phyloP scores from a whole-genome alignment of 2,888 invertebrate species.

The Sussaba pulchella region DNA sequence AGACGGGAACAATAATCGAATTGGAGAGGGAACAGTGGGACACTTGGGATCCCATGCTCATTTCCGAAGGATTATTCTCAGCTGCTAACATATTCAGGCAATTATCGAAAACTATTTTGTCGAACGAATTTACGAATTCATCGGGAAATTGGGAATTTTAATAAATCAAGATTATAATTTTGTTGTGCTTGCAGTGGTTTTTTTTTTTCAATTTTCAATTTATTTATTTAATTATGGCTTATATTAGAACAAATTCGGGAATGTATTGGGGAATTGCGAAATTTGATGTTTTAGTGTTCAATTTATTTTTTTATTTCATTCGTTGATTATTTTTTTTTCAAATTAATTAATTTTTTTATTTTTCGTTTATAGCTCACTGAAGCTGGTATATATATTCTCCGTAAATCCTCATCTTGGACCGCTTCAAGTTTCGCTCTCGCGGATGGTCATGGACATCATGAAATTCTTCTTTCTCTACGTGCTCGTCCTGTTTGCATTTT shows the following conservation, averaged over 20 bases:
- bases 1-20: slow-evolving; percentile 86
- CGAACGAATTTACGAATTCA: not conserved
- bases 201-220: no score
- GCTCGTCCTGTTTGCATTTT: slow-evolving; percentile 96
- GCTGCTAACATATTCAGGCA: slow-evolving; percentile 98
- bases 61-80: slow-evolving; percentile 98
- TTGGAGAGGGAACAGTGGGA: slow-evolving; percentile 97
- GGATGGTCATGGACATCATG: slow-evolving; percentile 98
- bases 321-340: not conserved
- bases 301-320: no score
- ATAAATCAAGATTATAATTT: no score
- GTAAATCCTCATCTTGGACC: slow-evolving; percentile 99
- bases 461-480: slow-evolving; percentile 98
- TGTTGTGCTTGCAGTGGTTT: no score
- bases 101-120: slow-evolving; percentile 8
- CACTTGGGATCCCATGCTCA: slow-evolving; percentile 99
- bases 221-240: no score
- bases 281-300: no score
- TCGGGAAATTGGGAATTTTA: not conserved
- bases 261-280: no score
- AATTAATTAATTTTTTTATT: not conserved
- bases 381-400: slow-evolving; percentile 98
- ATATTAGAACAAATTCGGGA: no score
- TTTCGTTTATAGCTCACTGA: slow-evolving; percentile 90
- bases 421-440: slow-evolving; percentile 96